Evolutionary conservation across 2,113 vertebrate genomes (phyloP).

Genomic region (Copsychus sechellarum): DNA sequence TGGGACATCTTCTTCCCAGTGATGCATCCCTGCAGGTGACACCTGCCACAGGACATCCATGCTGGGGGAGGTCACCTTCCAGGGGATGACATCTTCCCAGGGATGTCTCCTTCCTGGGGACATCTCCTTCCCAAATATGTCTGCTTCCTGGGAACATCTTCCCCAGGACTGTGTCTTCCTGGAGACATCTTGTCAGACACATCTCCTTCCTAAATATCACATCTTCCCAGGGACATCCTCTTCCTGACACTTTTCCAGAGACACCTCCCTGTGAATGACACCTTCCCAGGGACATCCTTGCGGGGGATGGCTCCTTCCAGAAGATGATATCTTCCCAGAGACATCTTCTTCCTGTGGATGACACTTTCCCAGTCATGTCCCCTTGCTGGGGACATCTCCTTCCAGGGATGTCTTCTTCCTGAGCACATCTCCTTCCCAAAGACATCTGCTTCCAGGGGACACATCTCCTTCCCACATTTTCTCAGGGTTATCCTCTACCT

Average conservation of each 20-base stretch:
- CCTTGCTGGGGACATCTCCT: not conserved
- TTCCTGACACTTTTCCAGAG: not conserved
- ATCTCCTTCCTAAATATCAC: not conserved
- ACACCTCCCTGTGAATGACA: not conserved
- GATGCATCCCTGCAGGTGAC: not conserved
- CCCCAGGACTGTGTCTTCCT: not conserved
- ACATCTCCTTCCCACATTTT: not conserved
- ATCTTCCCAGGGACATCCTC: not conserved
- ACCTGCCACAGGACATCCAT: not conserved
- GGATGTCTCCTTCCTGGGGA: not conserved
- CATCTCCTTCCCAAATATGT: not conserved
- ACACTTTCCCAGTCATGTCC: not conserved
- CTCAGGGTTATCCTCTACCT: not conserved
- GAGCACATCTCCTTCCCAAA: not conserved
- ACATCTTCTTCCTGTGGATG: not conserved
- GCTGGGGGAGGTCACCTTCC: not conserved
- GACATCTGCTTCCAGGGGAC: not conserved
- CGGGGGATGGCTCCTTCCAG: not conserved
- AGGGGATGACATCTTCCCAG: not conserved
- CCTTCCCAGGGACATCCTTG: not conserved
- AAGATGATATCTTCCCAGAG: not conserved
- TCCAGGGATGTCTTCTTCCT: not conserved
- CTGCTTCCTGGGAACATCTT: not conserved
- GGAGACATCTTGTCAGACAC: not conserved
- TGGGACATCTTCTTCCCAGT: not conserved